phyloP scores from a whole-genome alignment of 2,888 invertebrate genomes.

The Ormyrus rosae region DNA sequence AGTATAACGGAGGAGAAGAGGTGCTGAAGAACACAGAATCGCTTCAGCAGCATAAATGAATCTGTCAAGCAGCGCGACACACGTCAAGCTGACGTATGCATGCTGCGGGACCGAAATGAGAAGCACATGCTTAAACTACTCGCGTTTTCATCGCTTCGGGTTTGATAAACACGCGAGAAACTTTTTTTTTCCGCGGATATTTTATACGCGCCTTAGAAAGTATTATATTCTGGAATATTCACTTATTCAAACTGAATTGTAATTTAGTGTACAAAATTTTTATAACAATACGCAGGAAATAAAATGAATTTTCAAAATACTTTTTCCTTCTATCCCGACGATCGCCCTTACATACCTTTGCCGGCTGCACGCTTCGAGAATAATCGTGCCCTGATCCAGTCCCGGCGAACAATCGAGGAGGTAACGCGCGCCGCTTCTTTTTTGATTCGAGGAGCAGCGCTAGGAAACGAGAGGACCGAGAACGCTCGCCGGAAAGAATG shows the following conservation, averaged over 20 bases:
- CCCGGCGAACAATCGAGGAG: slow-evolving; percentile 12
- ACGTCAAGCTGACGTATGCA: slow-evolving; percentile 12
- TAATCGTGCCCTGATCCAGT: slow-evolving; percentile 37
- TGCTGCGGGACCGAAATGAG: not conserved
- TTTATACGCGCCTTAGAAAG: too few species aligned
- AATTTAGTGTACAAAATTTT: too few species aligned
- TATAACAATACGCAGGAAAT: too few species aligned
- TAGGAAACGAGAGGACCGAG: slow-evolving; percentile 45
- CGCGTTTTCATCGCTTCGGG: slow-evolving; percentile 5
- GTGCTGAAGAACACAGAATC: slow-evolving; percentile 22
- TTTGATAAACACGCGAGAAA: slow-evolving; percentile 1
- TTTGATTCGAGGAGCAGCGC: slow-evolving; percentile 35
- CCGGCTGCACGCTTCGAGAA: slow-evolving; percentile 11
- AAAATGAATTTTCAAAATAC: too few species aligned
- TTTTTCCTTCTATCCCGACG: not conserved
- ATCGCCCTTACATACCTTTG: slow-evolving; percentile 3
- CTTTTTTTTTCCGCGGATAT: too few species aligned
- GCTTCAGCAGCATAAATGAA: slow-evolving; percentile 41
- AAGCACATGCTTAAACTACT: slow-evolving; percentile 21
- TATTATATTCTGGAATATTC: too few species aligned
- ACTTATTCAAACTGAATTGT: too few species aligned
- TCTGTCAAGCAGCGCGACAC: slow-evolving; percentile 18
- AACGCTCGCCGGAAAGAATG: slow-evolving; percentile 49
- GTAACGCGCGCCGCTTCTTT: not conserved
- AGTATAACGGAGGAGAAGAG: not conserved